Percentiles rank a stretch among this genome's conserved stretches.
phyloP scores from a whole-genome alignment of 64 coral and sea anemone genomes.

The Montipora sp. region DNA sequence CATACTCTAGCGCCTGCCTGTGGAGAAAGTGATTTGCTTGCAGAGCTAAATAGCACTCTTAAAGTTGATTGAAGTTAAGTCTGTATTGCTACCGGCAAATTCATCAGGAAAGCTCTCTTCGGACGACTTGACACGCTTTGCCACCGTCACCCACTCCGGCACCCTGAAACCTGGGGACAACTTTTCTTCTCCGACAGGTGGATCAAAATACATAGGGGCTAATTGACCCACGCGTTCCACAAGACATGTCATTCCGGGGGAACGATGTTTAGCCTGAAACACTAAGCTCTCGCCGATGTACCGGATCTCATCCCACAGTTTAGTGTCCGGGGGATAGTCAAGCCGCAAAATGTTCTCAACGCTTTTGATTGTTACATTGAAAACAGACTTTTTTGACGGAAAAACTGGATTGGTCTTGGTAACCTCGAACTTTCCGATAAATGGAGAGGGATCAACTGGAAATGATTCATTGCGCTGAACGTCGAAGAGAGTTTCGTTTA shows the following conservation, averaged over 20 bases:
- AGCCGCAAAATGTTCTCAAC: constrained; percentile 17
- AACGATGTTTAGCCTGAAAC: constrained; percentile 30
- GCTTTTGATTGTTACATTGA: not conserved
- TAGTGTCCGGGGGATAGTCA: not conserved
- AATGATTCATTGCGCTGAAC: constrained; percentile 8
- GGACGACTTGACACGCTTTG: not conserved
- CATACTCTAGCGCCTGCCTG: too few species aligned
- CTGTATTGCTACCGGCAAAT: not conserved
- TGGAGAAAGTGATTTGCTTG: too few species aligned
- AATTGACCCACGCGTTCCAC: not conserved
- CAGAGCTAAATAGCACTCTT: not conserved
- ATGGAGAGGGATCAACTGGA: constrained; percentile 37
- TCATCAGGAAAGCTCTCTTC: not conserved
- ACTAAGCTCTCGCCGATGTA: constrained; percentile 38
- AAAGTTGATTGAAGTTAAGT: not conserved
- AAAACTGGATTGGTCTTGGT: not conserved
- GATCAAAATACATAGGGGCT: constrained; percentile 34
- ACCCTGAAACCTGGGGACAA: constrained; percentile 30
- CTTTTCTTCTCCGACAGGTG: constrained; percentile 2
- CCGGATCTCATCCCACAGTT: not conserved
- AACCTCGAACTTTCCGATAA: constrained; percentile 35
- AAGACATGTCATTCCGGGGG: constrained; percentile 18
- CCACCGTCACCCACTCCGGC: constrained; percentile 4
- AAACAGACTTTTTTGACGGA: not conserved
- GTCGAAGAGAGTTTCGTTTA: constrained; percentile 67